Conservation (phyloP, 1,140 invertebrate genomes). For the Drosophila pallidifrons region DNA sequence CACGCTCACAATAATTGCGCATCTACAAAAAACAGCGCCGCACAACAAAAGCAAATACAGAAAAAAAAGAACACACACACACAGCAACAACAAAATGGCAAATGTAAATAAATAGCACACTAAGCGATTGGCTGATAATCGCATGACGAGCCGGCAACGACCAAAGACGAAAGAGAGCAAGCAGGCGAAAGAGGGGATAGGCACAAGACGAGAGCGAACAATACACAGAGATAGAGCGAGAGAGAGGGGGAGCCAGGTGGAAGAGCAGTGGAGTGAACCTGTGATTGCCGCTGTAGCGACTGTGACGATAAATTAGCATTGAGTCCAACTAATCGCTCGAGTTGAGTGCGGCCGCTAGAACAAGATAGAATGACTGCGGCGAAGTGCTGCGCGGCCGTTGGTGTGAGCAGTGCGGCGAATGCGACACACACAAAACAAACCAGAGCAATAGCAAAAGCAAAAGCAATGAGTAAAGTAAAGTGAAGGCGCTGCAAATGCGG, state of each 20-base stretch:
- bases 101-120: constrained; percentile 81
- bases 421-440: constrained; percentile 19
- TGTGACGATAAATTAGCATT: constrained; percentile 78
- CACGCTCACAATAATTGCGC: constrained; percentile 83
- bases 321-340: constrained; percentile 41
- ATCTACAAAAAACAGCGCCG: constrained; percentile 67
- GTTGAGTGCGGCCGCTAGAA: constrained; percentile 2
- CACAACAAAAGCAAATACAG: constrained; percentile 66
- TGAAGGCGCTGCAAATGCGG: constrained; percentile 54
- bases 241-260: not conserved
- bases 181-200: not conserved
- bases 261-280: constrained; percentile 51
- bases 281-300: constrained; percentile 50
- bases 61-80: constrained; percentile 40
- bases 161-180: constrained; percentile 23
- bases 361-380: constrained; percentile 8
- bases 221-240: not conserved
- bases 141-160: constrained; percentile 67
- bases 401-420: constrained; percentile 25
- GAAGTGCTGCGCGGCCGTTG: not conserved
- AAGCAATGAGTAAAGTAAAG: not conserved
- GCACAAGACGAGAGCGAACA: not conserved
- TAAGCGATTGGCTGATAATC: constrained; percentile 82
- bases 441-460: constrained; percentile 25
- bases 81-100: constrained; percentile 43